phyloP scores from a whole-genome alignment of 2,113 vertebrate genomes.

The Microcebus murinus region DNA sequence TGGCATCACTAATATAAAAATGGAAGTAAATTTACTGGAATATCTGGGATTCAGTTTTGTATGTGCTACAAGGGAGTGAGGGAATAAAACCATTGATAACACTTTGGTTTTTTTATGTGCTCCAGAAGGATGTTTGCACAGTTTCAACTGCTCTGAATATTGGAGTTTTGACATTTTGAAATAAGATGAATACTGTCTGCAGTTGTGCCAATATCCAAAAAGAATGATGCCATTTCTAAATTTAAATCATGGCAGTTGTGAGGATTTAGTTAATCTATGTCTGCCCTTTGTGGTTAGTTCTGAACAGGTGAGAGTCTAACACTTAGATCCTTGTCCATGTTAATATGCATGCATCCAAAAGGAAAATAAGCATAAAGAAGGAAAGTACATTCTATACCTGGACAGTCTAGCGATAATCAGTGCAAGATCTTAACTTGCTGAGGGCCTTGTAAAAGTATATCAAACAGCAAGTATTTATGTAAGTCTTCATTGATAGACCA shows the following conservation, averaged over 20 bases:
- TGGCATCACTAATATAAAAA: background rate
- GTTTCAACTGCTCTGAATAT: background rate
- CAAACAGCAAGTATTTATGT: background rate
- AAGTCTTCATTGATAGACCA: background rate
- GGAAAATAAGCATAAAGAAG: background rate
- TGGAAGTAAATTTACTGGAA: background rate
- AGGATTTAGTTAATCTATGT: background rate
- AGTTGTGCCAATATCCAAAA: background rate
- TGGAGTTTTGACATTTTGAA: conserved; percentile 48
- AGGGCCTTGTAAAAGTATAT: background rate
- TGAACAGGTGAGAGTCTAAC: background rate
- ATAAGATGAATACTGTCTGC: background rate
- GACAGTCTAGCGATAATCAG: background rate
- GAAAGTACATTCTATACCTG: background rate
- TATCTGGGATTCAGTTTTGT: background rate
- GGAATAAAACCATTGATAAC: background rate
- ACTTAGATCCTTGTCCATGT: background rate
- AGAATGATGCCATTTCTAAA: background rate
- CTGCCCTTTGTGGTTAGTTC: background rate
- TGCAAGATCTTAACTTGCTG: background rate
- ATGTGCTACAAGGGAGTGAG: background rate
- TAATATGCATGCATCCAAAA: background rate
- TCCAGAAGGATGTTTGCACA: background rate
- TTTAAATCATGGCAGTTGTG: background rate
- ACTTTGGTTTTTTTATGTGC: background rate